Conservation (phyloP, 2,888 invertebrate genomes). For the Atrina japonica region DNA sequence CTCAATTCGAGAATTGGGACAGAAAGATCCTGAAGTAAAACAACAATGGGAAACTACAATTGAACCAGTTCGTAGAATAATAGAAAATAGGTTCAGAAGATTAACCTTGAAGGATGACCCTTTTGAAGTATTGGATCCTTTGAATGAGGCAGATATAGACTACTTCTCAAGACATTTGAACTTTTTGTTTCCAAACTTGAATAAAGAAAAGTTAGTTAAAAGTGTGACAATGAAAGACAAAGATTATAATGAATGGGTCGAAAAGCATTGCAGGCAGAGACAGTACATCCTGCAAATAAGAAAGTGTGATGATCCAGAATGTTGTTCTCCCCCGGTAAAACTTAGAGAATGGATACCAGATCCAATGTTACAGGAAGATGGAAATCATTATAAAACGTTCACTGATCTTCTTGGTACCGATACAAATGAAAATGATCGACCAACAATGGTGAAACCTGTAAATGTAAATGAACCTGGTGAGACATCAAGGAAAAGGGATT, state of each 20-base stretch:
- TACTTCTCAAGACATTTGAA: constrained; percentile 18
- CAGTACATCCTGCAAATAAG: constrained; percentile 46
- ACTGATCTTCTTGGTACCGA: constrained; percentile 15
- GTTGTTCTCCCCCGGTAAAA: constrained; percentile 33
- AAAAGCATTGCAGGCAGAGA: constrained; percentile 36
- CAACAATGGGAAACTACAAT: constrained; percentile 24
- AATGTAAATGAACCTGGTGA: too few relatives aligned
- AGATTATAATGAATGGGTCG: constrained; percentile 37
- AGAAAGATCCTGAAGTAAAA: constrained; percentile 12
- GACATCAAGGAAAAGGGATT: too few relatives aligned
- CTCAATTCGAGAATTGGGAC: constrained; percentile 12
- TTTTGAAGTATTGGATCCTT: constrained; percentile 3
- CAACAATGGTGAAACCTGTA: too few relatives aligned
- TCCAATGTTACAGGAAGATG: constrained; percentile 38
- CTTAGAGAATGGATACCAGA: constrained; percentile 45
- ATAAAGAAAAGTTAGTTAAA: constrained; percentile 31
- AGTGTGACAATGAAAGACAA: constrained; percentile 23
- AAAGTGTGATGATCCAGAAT: constrained; percentile 42
- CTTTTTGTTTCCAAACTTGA: constrained; percentile 24
- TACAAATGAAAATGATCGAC: constrained; percentile 35
- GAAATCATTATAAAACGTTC: constrained; percentile 42
- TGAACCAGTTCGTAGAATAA: constrained; percentile 11
- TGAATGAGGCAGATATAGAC: constrained; percentile 28
- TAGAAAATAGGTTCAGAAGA: constrained; percentile 25
- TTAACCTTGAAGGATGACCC: constrained; percentile 34